Base-by-base conservation (phyloP, 2,888 invertebrate genomes). In the Bembecia ichneumoniformis region DNA sequence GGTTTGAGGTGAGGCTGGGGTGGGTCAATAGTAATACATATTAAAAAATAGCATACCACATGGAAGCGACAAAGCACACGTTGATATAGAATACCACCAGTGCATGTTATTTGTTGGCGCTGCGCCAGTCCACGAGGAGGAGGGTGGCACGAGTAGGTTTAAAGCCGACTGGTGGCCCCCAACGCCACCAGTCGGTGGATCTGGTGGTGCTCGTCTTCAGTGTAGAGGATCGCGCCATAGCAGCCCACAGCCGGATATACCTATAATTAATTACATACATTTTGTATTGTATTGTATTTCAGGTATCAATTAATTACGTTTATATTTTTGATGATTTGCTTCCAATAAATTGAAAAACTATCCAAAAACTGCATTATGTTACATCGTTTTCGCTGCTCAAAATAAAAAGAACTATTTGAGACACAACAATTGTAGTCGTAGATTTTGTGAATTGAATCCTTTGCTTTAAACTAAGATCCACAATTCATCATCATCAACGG, bases 61-160 rank as follows among this genome's bases (percentile, higher is more conserved):
- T 89, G 60, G 94, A 94, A 3, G 94, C 95, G 47, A 97, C 91
- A 70, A 95, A 96, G 71, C 97, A 97, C 48, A 94, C 89, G 77
- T 97, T 97, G 60, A 97, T 94, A 71, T 96, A 98, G 78, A 98
- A 97, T 53, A 98, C 94, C 47, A 95, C 95, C n/a, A 96, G 87
- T 0, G 96, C 95, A 2, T 96, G 96, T 77, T 97, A 97, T 66
- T 94, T 94, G 76, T 94, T 96, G 1, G 96, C 93, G 59, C 94
- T 94, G 63, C 94, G 92, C 97, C 98, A 98, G 77, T 97, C 97
- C 50, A 98, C 94, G 46, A 96, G 82, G 75, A n/a, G n/a, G n/a
- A 97, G 97, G 0, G 97, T 97, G 49, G 93, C n/a, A n/a, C 93
- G 51, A 97, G 91, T 0, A 95, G 77, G 71, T 95, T 96, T 17